Evolutionary conservation across 2,888 invertebrate genomes (phyloP).

Genomic region (Ochropleura plecta): DNA sequence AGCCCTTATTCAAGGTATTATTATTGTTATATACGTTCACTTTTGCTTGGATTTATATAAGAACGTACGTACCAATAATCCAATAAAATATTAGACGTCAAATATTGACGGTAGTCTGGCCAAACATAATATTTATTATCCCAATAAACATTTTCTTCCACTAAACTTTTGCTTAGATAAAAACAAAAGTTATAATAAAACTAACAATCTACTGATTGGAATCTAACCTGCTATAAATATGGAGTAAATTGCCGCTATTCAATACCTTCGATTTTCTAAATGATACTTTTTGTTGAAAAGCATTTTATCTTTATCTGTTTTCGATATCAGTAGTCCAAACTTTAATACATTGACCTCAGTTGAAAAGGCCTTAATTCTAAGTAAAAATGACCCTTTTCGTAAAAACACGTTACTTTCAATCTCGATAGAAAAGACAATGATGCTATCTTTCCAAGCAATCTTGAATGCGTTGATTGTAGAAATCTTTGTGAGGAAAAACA

Average conservation of each 20-base stretch:
- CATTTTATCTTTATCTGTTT: slow-evolving; percentile 25
- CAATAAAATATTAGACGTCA: slow-evolving; percentile 8
- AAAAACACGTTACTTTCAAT: slow-evolving; percentile 15
- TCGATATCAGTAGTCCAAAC: slow-evolving; percentile 10
- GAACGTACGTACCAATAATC: not conserved
- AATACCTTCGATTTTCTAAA: slow-evolving; percentile 50
- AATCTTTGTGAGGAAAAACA: slow-evolving; percentile 13
- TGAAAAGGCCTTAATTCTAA: not conserved
- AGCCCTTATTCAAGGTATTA: not conserved
- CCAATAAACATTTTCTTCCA: slow-evolving; percentile 12
- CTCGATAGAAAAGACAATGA: not conserved
- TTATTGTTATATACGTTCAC: not conserved
- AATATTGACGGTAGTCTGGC: not conserved
- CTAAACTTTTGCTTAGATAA: slow-evolving; percentile 1
- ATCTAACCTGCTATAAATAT: slow-evolving; percentile 26
- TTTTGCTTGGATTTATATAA: not conserved
- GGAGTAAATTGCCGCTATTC: slow-evolving; percentile 32
- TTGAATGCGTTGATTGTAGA: slow-evolving; percentile 21
- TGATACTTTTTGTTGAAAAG: slow-evolving; percentile 38
- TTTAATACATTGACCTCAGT: slow-evolving; percentile 13
- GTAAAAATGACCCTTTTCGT: not conserved
- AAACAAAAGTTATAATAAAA: slow-evolving; percentile 46
- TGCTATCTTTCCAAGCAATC: slow-evolving; percentile 23
- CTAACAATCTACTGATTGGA: slow-evolving; percentile 32
- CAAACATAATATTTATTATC: slow-evolving; percentile 30